Base-by-base conservation (phyloP, 2,113 vertebrate species). In the Sciurus niger region DNA sequence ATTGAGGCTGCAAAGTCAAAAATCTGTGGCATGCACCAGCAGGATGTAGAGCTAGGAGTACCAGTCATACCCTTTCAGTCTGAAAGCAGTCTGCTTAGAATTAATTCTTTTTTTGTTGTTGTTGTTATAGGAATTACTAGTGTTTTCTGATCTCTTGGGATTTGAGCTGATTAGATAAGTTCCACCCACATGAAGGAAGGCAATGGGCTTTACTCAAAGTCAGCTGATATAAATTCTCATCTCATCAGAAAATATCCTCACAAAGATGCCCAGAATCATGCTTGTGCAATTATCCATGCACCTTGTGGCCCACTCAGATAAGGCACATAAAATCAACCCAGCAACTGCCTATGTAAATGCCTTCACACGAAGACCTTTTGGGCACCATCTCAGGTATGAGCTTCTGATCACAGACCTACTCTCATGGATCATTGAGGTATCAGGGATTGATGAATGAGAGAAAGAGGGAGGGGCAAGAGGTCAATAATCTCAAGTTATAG, bases 1-100 rank as follows among this genome's bases (percentile, higher is more conserved):
- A 34, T 16, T 18, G 40, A 8, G 7, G 1, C 16, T 40, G 3
- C 0, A 8, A 70, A 74, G 11, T 34, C 2, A n/a, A 43, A 28
- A 65, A 63, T 48, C 22, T 28, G 8, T 32, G 77, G 6, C 12
- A 20, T 48, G 32, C 22, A 2, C 37, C 17, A 5, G 17, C 22
- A 86, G 85, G 2, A 34, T 30, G 13, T 18, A 18, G 13, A 34
- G 1, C 32, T 20, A n/a, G 17, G 30, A 77, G 20, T 63, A 6
- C 8, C 30, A 77, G 30, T 48, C 22, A 13, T 37, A 13, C 0
- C 18, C 14, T 89, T 63, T 46, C 6, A 48, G 0, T 30, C 6
- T 51, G 34, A 67, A 78, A 3, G 58, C 34, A 67, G 12, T 37
- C 43, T 51, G 58, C 43, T 53, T 30, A 67, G 8, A 20, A 28